Percentiles rank a stretch among this genome's conserved stretches.
These are phyloP conservation scores for Tympanoctomys barrerae DNA, from an alignment of 2,797 vertebrate genomes.

Conservation along the genomic window DNA sequence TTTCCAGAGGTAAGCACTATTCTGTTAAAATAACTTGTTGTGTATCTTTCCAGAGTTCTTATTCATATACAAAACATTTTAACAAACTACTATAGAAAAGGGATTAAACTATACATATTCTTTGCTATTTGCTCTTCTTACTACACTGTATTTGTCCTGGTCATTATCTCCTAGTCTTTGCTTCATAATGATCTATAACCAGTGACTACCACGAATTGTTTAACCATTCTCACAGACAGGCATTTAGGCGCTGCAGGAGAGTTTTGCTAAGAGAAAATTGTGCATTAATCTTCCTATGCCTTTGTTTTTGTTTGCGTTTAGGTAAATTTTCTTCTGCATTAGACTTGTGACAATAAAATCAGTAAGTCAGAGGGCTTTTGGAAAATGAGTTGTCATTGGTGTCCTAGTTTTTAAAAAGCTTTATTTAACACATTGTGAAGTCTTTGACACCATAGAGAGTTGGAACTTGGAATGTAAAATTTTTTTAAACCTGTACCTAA, in stretches of 20 bases:
- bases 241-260: not conserved
- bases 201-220: not conserved
- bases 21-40: conserved; percentile 32
- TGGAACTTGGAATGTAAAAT: conserved; percentile 47
- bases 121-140: not conserved
- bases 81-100: not conserved
- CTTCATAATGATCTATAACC: not conserved
- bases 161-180: not conserved
- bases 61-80: not conserved
- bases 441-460: not conserved
- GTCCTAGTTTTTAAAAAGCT: not conserved
- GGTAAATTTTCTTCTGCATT: not conserved
- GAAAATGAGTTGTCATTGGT: not conserved
- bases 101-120: not conserved
- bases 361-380: conserved; percentile 5
- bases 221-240: not conserved
- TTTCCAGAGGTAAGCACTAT: conserved; percentile 48
- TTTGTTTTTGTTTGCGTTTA: conserved; percentile 38
- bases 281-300: not conserved
- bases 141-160: not conserved
- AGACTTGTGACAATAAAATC: not conserved
- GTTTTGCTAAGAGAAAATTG: conserved; percentile 39
- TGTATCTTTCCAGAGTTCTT: conserved; percentile 49
- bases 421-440: not conserved
- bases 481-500: not conserved